Percentiles rank a stretch among this genome's conserved stretches.
Conservation (phyloP, 2,888 invertebrate genomes). For the Pachliopta kotzebuea region DNA sequence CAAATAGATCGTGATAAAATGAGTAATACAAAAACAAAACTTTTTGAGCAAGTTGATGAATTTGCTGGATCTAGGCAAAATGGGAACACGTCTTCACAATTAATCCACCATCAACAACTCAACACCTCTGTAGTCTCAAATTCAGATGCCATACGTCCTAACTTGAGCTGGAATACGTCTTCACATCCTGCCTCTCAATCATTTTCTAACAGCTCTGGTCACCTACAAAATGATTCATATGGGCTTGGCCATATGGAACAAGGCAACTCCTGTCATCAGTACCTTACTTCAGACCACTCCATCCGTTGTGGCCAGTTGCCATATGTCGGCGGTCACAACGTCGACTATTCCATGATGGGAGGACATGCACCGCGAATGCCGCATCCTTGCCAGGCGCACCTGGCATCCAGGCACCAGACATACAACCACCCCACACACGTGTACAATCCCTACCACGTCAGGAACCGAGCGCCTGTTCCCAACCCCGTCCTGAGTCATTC, state of each 20-base stretch:
- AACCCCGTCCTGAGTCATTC: background rate
- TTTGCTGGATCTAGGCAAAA: background rate
- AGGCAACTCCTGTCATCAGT: background rate
- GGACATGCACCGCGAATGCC: background rate
- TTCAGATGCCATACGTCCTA: background rate
- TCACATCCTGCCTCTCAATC: background rate
- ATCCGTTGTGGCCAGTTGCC: background rate
- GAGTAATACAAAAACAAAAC: background rate
- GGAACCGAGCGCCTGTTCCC: background rate
- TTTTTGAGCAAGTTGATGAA: background rate
- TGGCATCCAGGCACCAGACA: background rate
- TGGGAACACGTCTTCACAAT: background rate
- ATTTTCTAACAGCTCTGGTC: background rate
- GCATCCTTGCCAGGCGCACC: background rate
- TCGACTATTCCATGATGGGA: background rate
- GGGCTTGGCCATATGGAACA: background rate
- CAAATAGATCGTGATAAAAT: background rate
- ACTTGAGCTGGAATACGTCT: background rate
- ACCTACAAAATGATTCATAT: background rate
- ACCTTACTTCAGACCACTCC: background rate
- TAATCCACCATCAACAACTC: background rate
- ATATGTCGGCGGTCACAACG: background rate
- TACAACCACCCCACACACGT: background rate
- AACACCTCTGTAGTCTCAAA: background rate
- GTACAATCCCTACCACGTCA: background rate